Base-by-base conservation (phyloP, 2,888 invertebrate genomes). In the Esperia sulphurella region DNA sequence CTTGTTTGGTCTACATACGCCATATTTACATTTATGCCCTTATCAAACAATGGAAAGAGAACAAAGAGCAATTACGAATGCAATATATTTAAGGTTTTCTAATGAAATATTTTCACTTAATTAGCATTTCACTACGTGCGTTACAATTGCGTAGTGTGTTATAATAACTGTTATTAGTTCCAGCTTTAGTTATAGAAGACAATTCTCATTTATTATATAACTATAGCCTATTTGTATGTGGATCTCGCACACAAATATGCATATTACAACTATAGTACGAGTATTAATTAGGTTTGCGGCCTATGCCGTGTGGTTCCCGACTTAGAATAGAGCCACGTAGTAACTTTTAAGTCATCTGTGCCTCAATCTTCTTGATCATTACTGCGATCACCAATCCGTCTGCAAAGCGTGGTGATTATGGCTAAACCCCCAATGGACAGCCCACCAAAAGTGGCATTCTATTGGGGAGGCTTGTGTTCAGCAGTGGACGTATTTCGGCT, bases 101-200 rank as follows among this genome's bases (percentile, higher is more conserved):
- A 14, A 39, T 21, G 6, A 37, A 43, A n/a, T 39, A 43, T 46
- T 21, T 41, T 41, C 46, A 35, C 41, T 46, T 41, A 41, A 41
- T 46, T 41, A 33, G 38, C 46, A 46, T 46, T 39, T 14, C 13
- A 33, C n/a, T 13, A 30, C 43, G 31, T 39, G 48, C 30, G 39
- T 43, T 28, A 43, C 44, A 51, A 60, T 61, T 56, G 55, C 61
- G 61, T 63, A 59, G 58, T 42, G 51, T 51, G 35, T 45, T n/a
- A n/a, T n/a, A n/a, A n/a, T n/a, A n/a, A n/a, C n/a, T n/a, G n/a
- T n/a, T 58, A 59, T 65, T 66, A 64, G 64, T 60, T 57, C 61
- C 66, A 63, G 54, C 31, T 52, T 45, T 53, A 56, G 52, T 44
- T 58, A 55, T 57, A 52, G 58, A 59, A 56, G 55, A 5, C 45